Base-by-base conservation (phyloP, 2,888 invertebrate genomes). In the Callyntrura sp. region DNA sequence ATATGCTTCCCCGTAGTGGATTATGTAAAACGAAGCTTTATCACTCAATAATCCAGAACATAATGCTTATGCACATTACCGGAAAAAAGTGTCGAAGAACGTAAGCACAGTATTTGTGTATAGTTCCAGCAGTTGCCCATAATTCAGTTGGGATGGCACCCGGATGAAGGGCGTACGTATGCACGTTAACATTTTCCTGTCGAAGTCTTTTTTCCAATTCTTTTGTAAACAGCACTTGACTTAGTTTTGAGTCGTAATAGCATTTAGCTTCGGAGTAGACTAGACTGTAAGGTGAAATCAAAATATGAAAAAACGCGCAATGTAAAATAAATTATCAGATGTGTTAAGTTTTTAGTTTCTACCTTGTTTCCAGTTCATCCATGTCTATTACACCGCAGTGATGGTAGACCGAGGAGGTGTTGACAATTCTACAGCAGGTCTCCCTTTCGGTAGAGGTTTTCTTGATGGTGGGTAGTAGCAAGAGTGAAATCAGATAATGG, bases 381-480 rank as follows among this genome's bases (percentile, higher is more conserved):
- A 97, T 97, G 94, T 97, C 96, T 85, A 98, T 96, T 90, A 95
- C 95, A 8, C 97, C 97, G 23, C 96, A 95, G 86, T 96, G 95
- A 94, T 98, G 97, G 0, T 97, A 97, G 94, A 97, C 97, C 0
- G 98, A 98, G 0, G 97, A 96, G 0, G 98, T 97, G 95, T 98
- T 98, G 0, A 99, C 96, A 81, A 99, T 96, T 94, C 98, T 96
- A 0, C 90, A 90, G 28, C 85, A 73, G 17, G 23, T 60, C 55
- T 62, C 81, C 1, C 84, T 20, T n/a, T 51, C 81, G 25, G 48
- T 95, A 3, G 96, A 96, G 20, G 96, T 96, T 4, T 95, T 95
- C 94, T 96, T 96, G 90, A 98, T 94, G 57, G 96, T 95, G 84
- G 97, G 97, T 94, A 98, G 94, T 87, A 98, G 95, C 92, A 98